Base-by-base conservation (phyloP, 2,797 vertebrate genomes). In the Dryobates pubescens region DNA sequence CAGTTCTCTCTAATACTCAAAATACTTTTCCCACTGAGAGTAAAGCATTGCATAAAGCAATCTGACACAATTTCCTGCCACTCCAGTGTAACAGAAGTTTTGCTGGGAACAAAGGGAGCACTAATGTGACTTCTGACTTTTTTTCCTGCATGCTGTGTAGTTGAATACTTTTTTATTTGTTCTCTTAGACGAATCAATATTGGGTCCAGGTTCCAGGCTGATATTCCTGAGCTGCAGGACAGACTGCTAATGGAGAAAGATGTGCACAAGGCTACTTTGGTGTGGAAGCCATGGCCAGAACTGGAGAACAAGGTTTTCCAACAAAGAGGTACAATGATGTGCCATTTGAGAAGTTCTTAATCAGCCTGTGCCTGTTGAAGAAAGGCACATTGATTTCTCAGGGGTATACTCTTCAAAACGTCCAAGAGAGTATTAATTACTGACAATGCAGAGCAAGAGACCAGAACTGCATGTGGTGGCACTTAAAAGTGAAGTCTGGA, bases 161-260 rank as follows among this genome's bases (percentile, higher is more conserved):
- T 18, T 79, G 54, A 77, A 65, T 63, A 41, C 17, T 70, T 53
- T 32, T 58, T 78, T 95, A 79, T 73, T 96, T 88, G 8, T 94
- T 43, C 79, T 97, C 97, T 68, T 86, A 99, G 99, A 69, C 97
- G 97, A 72, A 99, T 99, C 97, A 99, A 99, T 93, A 97, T 98
- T 15, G 99, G 99, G 43, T 93, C 94, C 78, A 94, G 97, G 94
- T 99, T 99, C 97, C 99, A 99, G 97, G 99, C 98, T 57, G 97
- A 98, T 70, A 98, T 99, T 96, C 99, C 99, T 20, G 95, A 97
- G 71, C 96, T 99, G 34, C 97, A 92, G 75, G 96, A 96, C 65
- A 89, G 56, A 67, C 96, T 96, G 38, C 51, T 96, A 15, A 93
- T 96, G 58, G 94, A 94, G 67, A 96, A 96, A 0, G 98, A 98